Evolutionary conservation across 2,113 vertebrate species (phyloP), one percentile per base, ranked within the genome.

Genomic region (Leuciscus idus): DNA sequence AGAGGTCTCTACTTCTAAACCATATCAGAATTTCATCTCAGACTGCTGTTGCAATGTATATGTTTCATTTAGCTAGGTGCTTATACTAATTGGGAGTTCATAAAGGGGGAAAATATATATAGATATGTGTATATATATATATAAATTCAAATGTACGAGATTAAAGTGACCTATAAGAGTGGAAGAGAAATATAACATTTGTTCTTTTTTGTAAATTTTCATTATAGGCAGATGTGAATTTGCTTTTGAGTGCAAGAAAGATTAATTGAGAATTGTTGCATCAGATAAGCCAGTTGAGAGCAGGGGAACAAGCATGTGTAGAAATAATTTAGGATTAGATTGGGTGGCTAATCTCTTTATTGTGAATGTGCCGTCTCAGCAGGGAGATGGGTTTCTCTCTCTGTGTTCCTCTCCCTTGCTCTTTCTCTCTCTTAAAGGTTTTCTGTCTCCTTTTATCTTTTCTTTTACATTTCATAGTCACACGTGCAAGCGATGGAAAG

Each of bases 251-350:
- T 92, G 93, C 6, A 90, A 86, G 90, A 87, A 90, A 95, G 95
- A 96, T 97, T 96, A 96, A 87, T 89, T 89, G 91, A 91, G 95
- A 95, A 95, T 93, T 92, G 90, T 89, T 95, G 94, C 90, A 95
- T 96, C 93, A 95, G 95, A 95, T 97, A 95, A 95, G 93, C 94
- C 90, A 89, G 79, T 94, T 93, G 94, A 96, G 95, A 95, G 90
- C 93, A 95, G 94, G 92, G 93, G 95, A 83, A 91, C 87, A 87
- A 94, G 92, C 93, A 92, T 89, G 90, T 94, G 89, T 92, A 93
- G 94, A 95, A 96, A 96, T 95, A 95, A 96, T 97, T 96, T 97
- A 92, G 95, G 96, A 99, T 99, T 98, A 98, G 93, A 93, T 90
- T 90, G 92, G 92, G 90, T 84, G 91, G 89, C 89, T 98, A 98